Conservation (phyloP, 2,113 vertebrate genomes). For the Puntigrus tetrazona region DNA sequence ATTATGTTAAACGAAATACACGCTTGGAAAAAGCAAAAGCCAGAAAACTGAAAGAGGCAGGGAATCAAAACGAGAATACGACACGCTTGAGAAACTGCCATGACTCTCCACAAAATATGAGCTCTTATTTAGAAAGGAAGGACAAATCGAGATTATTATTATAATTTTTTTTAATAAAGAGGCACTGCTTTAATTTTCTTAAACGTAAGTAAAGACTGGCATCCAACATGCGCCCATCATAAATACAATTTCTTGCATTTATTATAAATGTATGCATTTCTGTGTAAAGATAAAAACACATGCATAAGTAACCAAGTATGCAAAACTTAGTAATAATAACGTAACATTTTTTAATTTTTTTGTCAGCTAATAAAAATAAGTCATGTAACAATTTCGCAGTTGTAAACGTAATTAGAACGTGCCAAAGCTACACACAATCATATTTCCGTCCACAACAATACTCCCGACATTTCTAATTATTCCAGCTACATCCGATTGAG, state of each 20-base stretch:
- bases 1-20: background rate
- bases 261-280: background rate
- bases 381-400: background rate
- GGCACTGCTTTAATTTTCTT: background rate
- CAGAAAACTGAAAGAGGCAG: background rate
- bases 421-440: background rate
- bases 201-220: background rate
- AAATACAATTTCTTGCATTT: background rate
- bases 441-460: background rate
- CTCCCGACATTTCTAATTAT: constrained; percentile 22
- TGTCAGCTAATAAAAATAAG: background rate
- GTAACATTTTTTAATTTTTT: background rate
- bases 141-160: background rate
- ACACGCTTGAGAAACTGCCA: background rate
- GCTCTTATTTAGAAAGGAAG: background rate
- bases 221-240: background rate
- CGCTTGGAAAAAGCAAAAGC: background rate
- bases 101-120: background rate
- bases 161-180: no score
- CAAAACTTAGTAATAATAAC: no score
- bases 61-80: background rate
- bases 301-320: background rate
- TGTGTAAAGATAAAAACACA: background rate
- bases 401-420: background rate
- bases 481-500: background rate